Percentiles rank a stretch among this genome's conserved stretches.
These are phyloP conservation scores for Symphodus melops DNA, from an alignment of 2,113 vertebrate genomes.

Conservation along the genomic window DNA sequence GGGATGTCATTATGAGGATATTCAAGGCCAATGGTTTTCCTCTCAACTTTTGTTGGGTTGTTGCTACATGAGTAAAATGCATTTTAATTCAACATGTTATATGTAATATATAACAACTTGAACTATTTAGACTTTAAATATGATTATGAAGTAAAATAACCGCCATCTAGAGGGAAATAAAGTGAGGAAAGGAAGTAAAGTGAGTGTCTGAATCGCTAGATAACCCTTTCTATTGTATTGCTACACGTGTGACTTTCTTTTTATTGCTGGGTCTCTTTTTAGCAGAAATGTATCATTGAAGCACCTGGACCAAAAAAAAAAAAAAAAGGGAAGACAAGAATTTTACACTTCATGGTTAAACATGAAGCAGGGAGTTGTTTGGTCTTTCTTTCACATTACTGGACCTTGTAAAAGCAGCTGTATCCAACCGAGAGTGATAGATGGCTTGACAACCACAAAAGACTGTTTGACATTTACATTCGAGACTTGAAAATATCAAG, in stretches of 20 bases:
- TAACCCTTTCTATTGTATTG: neutral
- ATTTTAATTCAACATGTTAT: no score
- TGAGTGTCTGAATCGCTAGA: neutral
- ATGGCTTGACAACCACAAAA: conserved; percentile 45
- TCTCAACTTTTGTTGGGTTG: no score
- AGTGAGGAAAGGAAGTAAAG: neutral
- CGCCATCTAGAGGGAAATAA: no score
- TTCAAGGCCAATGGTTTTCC: no score
- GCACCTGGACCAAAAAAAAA: neutral
- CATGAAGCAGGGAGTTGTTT: conserved; percentile 13
- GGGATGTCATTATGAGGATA: no score
- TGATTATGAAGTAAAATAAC: no score
- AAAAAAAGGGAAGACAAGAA: conserved; percentile 1
- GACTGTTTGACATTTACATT: conserved; percentile 57
- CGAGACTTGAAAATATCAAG: conserved; percentile 53
- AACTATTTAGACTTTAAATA: no score
- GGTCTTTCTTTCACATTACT: conserved; percentile 21
- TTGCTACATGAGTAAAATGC: no score
- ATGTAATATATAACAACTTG: no score
- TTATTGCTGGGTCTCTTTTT: conserved; percentile 13
- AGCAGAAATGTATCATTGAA: conserved; percentile 2
- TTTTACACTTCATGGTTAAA: neutral
- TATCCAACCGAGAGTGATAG: conserved; percentile 30
- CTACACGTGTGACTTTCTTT: neutral
- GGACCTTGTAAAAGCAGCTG: conserved; percentile 49